Percentiles rank a stretch among this genome's conserved stretches.
Evolutionary conservation across 2,888 invertebrate genomes (phyloP).

Genomic region (Colletes collaris): DNA sequence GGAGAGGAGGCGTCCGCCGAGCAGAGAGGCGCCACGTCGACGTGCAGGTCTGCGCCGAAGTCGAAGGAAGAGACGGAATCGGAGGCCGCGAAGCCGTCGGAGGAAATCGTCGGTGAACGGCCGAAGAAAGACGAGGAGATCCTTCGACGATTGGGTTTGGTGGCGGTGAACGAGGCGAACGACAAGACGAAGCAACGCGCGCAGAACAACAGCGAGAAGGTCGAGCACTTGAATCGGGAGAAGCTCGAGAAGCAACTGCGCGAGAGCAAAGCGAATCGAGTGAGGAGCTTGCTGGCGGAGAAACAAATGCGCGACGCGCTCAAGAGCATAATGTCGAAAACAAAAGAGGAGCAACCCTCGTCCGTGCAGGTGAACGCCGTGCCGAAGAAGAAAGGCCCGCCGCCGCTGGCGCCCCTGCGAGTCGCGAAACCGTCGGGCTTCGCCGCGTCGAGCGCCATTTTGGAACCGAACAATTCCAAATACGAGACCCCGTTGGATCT

Average conservation of each 20-base stretch:
- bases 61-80: slow-evolving; percentile 29
- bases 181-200: slow-evolving; percentile 64
- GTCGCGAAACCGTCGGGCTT: slow-evolving; percentile 64
- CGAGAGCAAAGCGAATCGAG: slow-evolving; percentile 78
- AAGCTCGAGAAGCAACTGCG: slow-evolving; percentile 77
- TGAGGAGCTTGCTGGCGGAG: slow-evolving; percentile 77
- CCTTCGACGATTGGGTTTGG: slow-evolving; percentile 74
- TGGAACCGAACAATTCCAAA: slow-evolving; percentile 61
- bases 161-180: slow-evolving; percentile 74
- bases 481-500: slow-evolving; percentile 77
- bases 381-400: slow-evolving; percentile 76
- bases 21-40: slow-evolving; percentile 3
- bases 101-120: slow-evolving; percentile 30
- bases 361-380: slow-evolving; percentile 36
- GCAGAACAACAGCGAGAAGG: slow-evolving; percentile 53
- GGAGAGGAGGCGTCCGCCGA: slow-evolving; percentile 37
- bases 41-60: slow-evolving; percentile 15
- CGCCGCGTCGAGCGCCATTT: slow-evolving; percentile 49
- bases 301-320: slow-evolving; percentile 79
- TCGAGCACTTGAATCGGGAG: slow-evolving; percentile 68
- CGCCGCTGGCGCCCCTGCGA: slow-evolving; percentile 76
- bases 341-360: slow-evolving; percentile 57
- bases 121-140: slow-evolving; percentile 76
- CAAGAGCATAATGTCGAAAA: slow-evolving; percentile 75
- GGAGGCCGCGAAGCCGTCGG: slow-evolving; percentile 23